A percentile compares a stretch with the other conserved stretches of the same genome.
Conservation (phyloP, 1,140 invertebrate species). For the Dryas iulia region DNA sequence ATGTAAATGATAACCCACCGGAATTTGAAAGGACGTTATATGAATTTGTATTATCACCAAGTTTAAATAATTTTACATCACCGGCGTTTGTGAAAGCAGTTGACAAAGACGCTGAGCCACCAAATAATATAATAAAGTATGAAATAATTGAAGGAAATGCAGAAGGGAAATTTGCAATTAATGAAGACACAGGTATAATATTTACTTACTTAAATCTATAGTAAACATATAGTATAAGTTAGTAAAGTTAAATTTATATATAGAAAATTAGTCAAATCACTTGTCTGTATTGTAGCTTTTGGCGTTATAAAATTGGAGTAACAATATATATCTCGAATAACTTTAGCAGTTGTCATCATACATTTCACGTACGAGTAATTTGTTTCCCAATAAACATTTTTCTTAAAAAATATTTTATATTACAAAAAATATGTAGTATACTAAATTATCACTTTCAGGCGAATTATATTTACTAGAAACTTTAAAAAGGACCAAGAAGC, state of each 20-base stretch:
- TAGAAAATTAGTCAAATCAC: too few relatives aligned
- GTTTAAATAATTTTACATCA: slow-evolving; percentile 86
- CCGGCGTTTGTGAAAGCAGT: slow-evolving; percentile 88
- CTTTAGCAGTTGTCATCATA: too few relatives aligned
- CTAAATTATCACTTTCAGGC: slow-evolving; percentile 47
- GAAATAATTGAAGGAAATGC: slow-evolving; percentile 90
- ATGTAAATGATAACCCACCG: slow-evolving; percentile 94
- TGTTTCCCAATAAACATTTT: too few relatives aligned
- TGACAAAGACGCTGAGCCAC: slow-evolving; percentile 90
- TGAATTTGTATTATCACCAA: slow-evolving; percentile 89
- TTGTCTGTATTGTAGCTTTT: too few relatives aligned
- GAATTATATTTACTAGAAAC: slow-evolving; percentile 78
- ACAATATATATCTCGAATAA: too few relatives aligned
- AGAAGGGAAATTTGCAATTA: slow-evolving; percentile 89
- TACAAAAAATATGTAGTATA: too few relatives aligned
- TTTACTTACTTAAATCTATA: background rate
- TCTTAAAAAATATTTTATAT: too few relatives aligned
- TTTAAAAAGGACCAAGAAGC: slow-evolving; percentile 76
- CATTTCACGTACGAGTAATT: too few relatives aligned
- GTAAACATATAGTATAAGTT: too few relatives aligned
- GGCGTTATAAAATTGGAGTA: too few relatives aligned
- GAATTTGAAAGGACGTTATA: slow-evolving; percentile 90
- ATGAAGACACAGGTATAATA: slow-evolving; percentile 86
- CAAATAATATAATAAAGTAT: slow-evolving; percentile 92
- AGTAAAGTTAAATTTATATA: too few relatives aligned